Conservation (phyloP, 2,113 vertebrate genomes). For the Crocuta crocuta region DNA sequence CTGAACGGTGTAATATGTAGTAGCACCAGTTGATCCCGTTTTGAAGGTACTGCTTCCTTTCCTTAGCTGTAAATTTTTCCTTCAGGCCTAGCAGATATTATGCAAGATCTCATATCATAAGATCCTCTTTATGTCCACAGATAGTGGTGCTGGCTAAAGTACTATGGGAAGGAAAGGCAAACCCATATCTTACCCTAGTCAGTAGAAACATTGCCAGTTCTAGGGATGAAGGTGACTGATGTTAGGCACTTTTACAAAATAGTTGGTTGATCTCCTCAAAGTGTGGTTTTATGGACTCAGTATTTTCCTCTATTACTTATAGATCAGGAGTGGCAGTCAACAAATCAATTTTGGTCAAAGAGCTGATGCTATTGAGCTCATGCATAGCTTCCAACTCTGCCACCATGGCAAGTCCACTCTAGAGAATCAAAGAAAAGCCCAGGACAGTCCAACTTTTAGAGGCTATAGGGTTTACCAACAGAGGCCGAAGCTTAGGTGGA, state of each 20-base stretch:
- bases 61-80: not conserved
- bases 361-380: not conserved
- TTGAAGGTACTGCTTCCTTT: not conserved
- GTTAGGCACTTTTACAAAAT: not conserved
- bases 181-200: not conserved
- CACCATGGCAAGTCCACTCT: not conserved
- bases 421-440: not conserved
- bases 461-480: not conserved
- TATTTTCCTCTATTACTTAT: not conserved
- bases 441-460: not conserved
- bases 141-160: not conserved
- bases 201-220: not conserved
- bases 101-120: not conserved
- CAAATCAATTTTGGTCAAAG: not conserved
- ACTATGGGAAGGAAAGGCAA: not conserved
- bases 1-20: not conserved
- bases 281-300: not conserved
- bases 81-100: not conserved
- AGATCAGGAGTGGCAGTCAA: not conserved
- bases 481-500: not conserved
- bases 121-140: not conserved
- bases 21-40: not conserved
- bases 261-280: not conserved
- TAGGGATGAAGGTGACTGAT: not conserved
- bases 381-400: not conserved